Evolutionary conservation across 2,113 vertebrate species (phyloP).

Genomic region (Pomatorhinus ruficollis): DNA sequence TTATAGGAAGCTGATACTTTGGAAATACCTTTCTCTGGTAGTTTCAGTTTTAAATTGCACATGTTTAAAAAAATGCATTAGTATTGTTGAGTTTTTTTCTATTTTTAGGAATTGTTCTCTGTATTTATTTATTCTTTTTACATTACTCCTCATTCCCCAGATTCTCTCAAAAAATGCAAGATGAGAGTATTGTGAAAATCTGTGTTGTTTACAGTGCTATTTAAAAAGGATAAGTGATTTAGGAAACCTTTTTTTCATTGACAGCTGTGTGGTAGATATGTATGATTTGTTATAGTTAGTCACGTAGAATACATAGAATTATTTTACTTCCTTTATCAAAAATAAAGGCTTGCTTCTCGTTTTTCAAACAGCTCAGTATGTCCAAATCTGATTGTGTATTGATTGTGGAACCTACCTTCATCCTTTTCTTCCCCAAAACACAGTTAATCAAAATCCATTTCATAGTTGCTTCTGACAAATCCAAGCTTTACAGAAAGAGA

Average conservation of each 20-base stretch:
- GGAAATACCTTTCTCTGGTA: background rate
- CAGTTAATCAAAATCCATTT: background rate
- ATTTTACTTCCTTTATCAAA: background rate
- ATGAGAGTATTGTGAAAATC: background rate
- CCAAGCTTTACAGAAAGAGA: background rate
- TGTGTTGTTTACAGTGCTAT: background rate
- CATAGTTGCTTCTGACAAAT: background rate
- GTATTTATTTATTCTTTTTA: background rate
- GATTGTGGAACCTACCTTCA: background rate
- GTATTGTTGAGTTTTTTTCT: background rate
- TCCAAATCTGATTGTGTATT: background rate
- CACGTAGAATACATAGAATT: background rate
- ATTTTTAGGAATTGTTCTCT: background rate
- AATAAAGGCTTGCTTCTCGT: background rate
- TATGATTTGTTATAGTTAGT: background rate
- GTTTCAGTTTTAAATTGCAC: background rate
- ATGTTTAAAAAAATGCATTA: background rate
- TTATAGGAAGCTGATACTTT: background rate
- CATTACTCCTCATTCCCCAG: background rate
- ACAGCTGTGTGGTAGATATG: background rate
- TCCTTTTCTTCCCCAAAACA: background rate
- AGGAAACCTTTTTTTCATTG: background rate
- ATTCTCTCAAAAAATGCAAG: background rate
- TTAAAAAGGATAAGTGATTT: background rate
- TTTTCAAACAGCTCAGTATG: rapidly evolving